Conservation (phyloP, 2,888 invertebrate species). For the Nomada flava region DNA sequence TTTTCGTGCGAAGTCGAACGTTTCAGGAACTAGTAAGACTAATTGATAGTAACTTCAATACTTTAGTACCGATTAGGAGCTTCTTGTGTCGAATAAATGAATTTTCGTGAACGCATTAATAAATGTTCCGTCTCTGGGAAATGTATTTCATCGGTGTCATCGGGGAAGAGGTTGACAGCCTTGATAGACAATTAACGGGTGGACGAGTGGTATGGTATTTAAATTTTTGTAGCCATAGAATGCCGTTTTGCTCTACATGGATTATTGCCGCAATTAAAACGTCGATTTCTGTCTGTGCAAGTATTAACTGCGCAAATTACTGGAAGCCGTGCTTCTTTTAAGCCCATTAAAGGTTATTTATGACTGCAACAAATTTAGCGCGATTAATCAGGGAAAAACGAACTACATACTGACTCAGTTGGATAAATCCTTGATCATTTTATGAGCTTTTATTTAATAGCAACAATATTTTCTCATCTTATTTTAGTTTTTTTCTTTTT, state of each 20-base stretch:
- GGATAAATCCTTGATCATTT: conserved; percentile 19
- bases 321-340: conserved; percentile 19
- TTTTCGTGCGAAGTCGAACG: background rate
- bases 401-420: conserved; percentile 11
- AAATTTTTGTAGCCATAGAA: background rate
- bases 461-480: no score
- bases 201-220: background rate
- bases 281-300: conserved; percentile 1
- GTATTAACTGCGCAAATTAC: conserved; percentile 1
- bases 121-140: no score
- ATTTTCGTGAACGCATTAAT: no score
- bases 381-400: conserved; percentile 34
- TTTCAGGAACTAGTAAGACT: background rate
- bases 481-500: no score
- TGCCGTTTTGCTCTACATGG: background rate
- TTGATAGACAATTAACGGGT: background rate
- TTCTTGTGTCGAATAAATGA: no score
- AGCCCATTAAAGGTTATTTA: conserved; percentile 43
- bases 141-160: no score
- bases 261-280: background rate
- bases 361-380: conserved; percentile 32
- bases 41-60: no score
- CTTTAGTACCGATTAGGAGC: no score
- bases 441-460: background rate
- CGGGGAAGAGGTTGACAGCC: no score